These are phyloP conservation scores for Ichneumon xanthorius DNA, from an alignment of 2,888 invertebrate genomes.

Conservation along the genomic window DNA sequence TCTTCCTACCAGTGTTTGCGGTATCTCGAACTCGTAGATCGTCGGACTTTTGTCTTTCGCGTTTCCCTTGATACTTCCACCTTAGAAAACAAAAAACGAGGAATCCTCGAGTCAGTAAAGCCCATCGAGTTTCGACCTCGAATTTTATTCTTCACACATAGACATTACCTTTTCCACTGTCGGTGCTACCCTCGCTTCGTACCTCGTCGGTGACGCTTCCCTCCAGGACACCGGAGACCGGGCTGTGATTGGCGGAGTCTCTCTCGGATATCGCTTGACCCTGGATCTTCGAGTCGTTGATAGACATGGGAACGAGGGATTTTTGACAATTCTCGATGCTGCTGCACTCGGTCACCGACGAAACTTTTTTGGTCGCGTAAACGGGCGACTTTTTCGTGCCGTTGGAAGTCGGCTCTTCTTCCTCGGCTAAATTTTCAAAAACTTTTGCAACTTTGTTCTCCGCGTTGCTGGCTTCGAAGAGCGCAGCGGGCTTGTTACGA, in stretches of 20 bases:
- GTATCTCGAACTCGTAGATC: conserved; percentile 91
- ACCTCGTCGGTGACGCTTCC: conserved; percentile 83
- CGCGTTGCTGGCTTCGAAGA: conserved; percentile 38
- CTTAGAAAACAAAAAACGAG: conserved; percentile 69
- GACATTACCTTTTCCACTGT: conserved; percentile 92
- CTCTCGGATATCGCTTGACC: conserved; percentile 84
- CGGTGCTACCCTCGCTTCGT: conserved; percentile 89
- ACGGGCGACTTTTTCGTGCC: conserved; percentile 32
- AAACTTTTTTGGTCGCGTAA: conserved; percentile 44
- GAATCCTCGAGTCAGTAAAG: conserved; percentile 43
- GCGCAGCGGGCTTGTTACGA: conserved; percentile 66
- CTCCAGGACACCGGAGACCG: conserved; percentile 89
- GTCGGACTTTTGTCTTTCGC: conserved; percentile 79
- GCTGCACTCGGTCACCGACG: conserved; percentile 52
- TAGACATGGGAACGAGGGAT: conserved; percentile 25
- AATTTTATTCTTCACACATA: conserved; percentile 16
- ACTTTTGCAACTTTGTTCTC: conserved; percentile 74
- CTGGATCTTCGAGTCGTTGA: conserved; percentile 75
- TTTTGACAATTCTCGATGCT: conserved; percentile 54
- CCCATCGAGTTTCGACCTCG: conserved; percentile 31
- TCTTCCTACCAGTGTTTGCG: conserved; percentile 92
- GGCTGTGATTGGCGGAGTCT: conserved; percentile 93
- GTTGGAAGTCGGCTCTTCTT: conserved; percentile 79
- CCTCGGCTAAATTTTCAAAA: conserved; percentile 82
- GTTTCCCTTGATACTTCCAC: conserved; percentile 82